phyloP scores from a whole-genome alignment of 2,113 vertebrate species.

The Meles meles region DNA sequence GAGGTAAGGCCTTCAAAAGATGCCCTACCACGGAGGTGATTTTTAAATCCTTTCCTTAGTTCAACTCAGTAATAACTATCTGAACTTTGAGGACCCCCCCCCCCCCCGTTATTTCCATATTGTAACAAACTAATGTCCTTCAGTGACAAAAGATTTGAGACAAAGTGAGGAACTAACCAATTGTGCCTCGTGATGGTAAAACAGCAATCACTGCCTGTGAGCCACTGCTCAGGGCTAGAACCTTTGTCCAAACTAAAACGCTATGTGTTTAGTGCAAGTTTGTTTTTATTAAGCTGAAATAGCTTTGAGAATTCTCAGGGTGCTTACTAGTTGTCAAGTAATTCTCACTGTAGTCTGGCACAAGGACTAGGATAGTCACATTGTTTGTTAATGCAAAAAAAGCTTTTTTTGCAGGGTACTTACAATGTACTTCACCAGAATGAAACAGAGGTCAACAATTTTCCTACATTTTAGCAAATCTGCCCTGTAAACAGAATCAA shows the following conservation, averaged over 20 bases:
- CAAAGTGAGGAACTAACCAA: background rate
- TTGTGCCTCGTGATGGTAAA: background rate
- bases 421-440: background rate
- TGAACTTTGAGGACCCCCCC: background rate
- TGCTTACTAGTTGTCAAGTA: background rate
- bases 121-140: background rate
- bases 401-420: background rate
- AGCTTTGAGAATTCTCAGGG: background rate
- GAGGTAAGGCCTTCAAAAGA: background rate
- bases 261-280: background rate
- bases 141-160: background rate
- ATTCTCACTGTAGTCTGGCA: background rate
- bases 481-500: background rate
- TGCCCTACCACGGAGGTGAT: background rate
- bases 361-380: background rate
- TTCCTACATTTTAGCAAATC: background rate
- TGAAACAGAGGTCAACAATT: background rate
- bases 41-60: conserved; percentile 32
- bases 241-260: background rate
- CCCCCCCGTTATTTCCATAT: background rate
- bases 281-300: background rate
- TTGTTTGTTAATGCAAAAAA: background rate
- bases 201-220: background rate
- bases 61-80: background rate
- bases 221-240: background rate